Evolutionary conservation across 2,888 invertebrate genomes (phyloP), one percentile per base, ranked within the genome.

Genomic region (Dynastes maya): DNA sequence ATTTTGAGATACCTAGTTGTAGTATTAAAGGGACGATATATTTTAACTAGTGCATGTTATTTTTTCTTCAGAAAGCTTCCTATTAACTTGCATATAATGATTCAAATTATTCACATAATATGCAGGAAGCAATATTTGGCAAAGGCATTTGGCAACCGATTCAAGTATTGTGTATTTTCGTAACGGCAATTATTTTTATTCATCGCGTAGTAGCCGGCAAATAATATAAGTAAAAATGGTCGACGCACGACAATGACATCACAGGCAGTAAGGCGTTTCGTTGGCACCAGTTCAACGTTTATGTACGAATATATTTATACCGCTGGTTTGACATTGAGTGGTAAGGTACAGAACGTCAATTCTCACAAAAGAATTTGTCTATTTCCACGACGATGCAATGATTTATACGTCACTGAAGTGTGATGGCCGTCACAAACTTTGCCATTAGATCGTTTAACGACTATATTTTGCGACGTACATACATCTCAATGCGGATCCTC

Each of bases 141-240:
- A 45, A 49, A 67, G 45, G 27, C 4, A 45, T 22, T 67, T 67
- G 67, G 67, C 67, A 67, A 45, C 11, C 11, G 32, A 27, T 22
- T 16, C 22, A 49, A 2, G 13, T 67, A 67, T 49, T 67, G 45
- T 67, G 27, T 67, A 67, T 67, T 67, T 67, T 67, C 22, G 49
- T 45, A 45, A 27, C 16, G 27, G 49, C 45, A 67, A 67, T 67
- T 67, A 45, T 67, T 49, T 67, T 45, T 67, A 49, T 67, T 67
- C 49, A 16, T 45, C 22, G 49, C 9, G 16, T 67, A 9, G 8
- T 45, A 49, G 49, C n/a, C 49, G 16, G 49, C 11, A 49, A 49
- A 67, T 6, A 40, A 45, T 16, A 67, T 67, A 27, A 22, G 49
- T 45, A 27, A 49, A 45, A 64, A 64, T 40, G 64, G 13, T 64